Percentiles rank a stretch among this genome's conserved stretches.
phyloP scores from a whole-genome alignment of 1,140 invertebrate genomes.

The Lordiphosa mommai region DNA sequence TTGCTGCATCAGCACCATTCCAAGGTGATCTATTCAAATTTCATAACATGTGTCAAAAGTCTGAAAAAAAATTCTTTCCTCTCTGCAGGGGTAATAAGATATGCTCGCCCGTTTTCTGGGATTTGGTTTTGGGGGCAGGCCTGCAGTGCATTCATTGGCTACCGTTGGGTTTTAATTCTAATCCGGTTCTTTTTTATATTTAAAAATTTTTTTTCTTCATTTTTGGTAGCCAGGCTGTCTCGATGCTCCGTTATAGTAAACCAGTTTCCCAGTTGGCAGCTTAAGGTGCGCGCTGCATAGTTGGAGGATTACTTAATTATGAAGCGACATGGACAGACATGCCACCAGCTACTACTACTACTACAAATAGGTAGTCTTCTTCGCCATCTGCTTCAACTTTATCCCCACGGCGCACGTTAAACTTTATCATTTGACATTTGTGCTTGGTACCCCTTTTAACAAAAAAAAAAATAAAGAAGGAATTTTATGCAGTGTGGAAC shows the following conservation, averaged over 20 bases:
- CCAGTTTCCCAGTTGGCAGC: constrained; percentile 56
- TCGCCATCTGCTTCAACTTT: constrained; percentile 18
- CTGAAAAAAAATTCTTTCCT: constrained; percentile 14
- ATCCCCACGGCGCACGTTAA: neutral
- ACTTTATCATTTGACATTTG: constrained; percentile 9
- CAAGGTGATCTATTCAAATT: constrained; percentile 71
- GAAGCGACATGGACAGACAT: constrained; percentile 40
- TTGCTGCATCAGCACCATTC: constrained; percentile 27
- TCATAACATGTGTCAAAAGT: constrained; percentile 74
- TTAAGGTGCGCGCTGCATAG: constrained; percentile 63
- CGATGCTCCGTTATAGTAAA: constrained; percentile 58
- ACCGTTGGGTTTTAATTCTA: constrained; percentile 6
- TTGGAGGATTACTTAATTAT: constrained; percentile 71
- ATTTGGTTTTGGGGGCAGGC: neutral
- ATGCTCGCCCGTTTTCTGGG: constrained; percentile 38
- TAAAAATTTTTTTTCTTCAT: constrained; percentile 26
- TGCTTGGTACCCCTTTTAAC: neutral
- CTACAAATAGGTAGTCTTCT: constrained; percentile 12
- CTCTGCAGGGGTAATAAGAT: constrained; percentile 71
- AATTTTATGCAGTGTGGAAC: too few species aligned
- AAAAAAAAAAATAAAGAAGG: too few species aligned
- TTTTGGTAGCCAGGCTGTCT: constrained; percentile 45
- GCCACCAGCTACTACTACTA: constrained; percentile 1
- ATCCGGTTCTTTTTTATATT: constrained; percentile 26
- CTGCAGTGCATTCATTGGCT: constrained; percentile 1